Evolutionary conservation across 1,140 invertebrate species (phyloP).

Genomic region (Thereuonema tuberculata): DNA sequence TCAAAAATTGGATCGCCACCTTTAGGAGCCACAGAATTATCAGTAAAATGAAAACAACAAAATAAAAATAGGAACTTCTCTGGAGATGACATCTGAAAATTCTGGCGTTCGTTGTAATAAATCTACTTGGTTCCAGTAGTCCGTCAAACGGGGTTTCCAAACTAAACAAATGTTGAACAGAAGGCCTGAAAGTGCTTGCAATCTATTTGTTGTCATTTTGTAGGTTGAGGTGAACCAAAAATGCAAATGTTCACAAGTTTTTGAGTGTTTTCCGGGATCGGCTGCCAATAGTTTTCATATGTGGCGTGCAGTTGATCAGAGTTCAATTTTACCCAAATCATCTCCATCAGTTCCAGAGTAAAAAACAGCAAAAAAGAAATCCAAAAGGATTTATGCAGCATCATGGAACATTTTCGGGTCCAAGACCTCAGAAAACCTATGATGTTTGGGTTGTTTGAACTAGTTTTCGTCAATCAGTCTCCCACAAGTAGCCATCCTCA

Average conservation of each 20-base stretch:
- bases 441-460: too few species aligned
- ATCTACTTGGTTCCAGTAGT: too few species aligned
- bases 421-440: too few species aligned
- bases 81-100: background rate
- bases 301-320: background rate
- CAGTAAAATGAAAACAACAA: too few species aligned
- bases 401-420: too few species aligned
- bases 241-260: background rate
- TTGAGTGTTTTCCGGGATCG: background rate
- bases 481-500: background rate
- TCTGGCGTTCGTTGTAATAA: too few species aligned
- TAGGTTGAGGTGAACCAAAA: background rate
- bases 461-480: background rate
- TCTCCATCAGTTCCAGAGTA: too few species aligned
- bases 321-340: too few species aligned
- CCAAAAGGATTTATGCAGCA: background rate
- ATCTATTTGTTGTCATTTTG: too few species aligned
- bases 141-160: too few species aligned
- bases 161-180: background rate
- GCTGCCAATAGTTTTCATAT: background rate
- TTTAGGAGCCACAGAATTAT: too few species aligned
- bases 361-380: background rate
- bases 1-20: background rate
- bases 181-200: background rate
- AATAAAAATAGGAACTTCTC: background rate